A percentile compares a stretch with the other conserved stretches of the same genome.
Conservation (phyloP, 1,140 invertebrate species). For the Oscheius sp. region DNA sequence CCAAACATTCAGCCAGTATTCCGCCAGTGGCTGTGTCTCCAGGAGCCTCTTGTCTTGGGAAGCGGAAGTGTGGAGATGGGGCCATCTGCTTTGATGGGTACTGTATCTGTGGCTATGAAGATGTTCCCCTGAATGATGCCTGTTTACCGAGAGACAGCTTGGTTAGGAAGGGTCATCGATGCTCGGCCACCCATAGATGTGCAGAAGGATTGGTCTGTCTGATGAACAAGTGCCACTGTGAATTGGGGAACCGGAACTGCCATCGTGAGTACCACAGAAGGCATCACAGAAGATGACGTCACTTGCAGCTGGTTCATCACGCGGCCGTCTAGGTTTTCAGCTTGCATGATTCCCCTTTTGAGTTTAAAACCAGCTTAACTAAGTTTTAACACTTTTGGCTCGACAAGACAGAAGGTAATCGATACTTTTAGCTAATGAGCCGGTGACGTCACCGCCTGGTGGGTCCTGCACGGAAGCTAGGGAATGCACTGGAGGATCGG, state of each 20-base stretch:
- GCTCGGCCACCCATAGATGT: slow-evolving; percentile 18
- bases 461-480: slow-evolving; percentile 47
- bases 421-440: slow-evolving; percentile 37
- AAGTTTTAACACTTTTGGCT: not conserved
- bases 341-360: too few species aligned
- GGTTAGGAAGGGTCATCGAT: slow-evolving; percentile 21
- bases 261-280: slow-evolving; percentile 31
- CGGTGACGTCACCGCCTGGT: slow-evolving; percentile 45
- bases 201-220: slow-evolving; percentile 26
- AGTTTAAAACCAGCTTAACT: too few species aligned
- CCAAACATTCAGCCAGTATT: not conserved
- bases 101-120: slow-evolving; percentile 37
- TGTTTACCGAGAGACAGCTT: slow-evolving; percentile 18
- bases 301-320: too few species aligned
- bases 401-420: not conserved
- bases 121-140: slow-evolving; percentile 2
- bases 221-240: slow-evolving; percentile 15
- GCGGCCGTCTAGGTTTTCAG: too few species aligned
- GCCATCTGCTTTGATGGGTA: slow-evolving; percentile 28
- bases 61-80: slow-evolving; percentile 21
- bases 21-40: not conserved
- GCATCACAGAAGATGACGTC: too few species aligned
- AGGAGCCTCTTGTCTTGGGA: slow-evolving; percentile 20
- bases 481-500: slow-evolving; percentile 47
- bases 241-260: slow-evolving; percentile 18